Percentiles rank a stretch among this genome's conserved stretches.
These are phyloP conservation scores for Xiphophorus hellerii DNA, from an alignment of 2,113 vertebrate genomes.

Conservation along the genomic window DNA sequence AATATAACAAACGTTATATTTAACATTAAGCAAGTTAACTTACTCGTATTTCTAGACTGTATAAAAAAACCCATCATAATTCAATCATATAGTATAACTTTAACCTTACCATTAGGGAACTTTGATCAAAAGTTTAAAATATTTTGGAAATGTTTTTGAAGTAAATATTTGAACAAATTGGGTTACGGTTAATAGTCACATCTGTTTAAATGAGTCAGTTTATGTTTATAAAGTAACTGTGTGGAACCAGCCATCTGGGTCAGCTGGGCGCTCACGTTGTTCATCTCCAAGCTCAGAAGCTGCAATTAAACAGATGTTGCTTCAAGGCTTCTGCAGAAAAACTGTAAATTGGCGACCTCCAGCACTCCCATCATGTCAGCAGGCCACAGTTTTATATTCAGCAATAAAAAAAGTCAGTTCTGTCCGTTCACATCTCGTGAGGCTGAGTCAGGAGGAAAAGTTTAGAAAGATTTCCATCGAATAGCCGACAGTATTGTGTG, in stretches of 20 bases:
- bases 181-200: not conserved
- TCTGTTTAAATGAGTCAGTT: not conserved
- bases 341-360: not conserved
- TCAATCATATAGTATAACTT: no score
- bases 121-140: no score
- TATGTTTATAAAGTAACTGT: not conserved
- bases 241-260: not conserved
- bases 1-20: not conserved
- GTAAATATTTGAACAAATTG: not conserved
- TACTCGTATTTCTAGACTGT: not conserved
- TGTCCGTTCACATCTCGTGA: not conserved
- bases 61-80: not conserved
- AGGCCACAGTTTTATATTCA: not conserved
- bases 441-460: not conserved
- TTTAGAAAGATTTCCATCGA: constrained; percentile 78
- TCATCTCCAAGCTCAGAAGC: not conserved
- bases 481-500: constrained; percentile 79
- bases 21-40: not conserved
- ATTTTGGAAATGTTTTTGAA: not conserved
- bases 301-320: constrained; percentile 1
- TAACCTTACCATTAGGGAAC: no score
- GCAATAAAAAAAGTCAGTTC: not conserved
- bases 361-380: not conserved
- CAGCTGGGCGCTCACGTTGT: not conserved
- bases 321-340: not conserved